Base-by-base conservation (phyloP, 2,797 vertebrate species). In the Acrocephalus scirpaceus region DNA sequence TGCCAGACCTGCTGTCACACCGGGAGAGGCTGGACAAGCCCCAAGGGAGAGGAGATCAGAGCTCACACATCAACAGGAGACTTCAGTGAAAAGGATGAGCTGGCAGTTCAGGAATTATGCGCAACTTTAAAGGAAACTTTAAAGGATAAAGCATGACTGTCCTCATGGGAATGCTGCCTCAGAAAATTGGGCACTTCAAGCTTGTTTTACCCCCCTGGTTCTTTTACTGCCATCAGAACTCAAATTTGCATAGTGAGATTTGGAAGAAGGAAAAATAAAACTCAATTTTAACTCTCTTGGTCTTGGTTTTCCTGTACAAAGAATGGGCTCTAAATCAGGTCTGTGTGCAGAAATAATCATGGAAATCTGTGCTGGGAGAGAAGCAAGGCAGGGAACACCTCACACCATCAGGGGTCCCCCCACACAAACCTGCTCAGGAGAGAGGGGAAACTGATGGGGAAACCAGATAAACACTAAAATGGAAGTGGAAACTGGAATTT, bases 101-200 rank as follows among this genome's bases (percentile, higher is more conserved):
- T 50, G 72, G 77, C 11, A 73, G 58, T 19, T 72, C 4, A 74
- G 2, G 4, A 38, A 47, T 27, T 48, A 51, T 1, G 25, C 27
- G 20, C 2, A 73, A 3, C 20, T 86, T 75, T 56, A 56, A 78
- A 89, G 81, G 30, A 82, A 93, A 54, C 4, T 34, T 36, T 36
- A 9, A 36, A 0, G 0, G 86, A 53, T 79, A 87, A 91, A 92
- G 64, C 7, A 50, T 0, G 0, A 57, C 9, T 69, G 83, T 5
- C 58, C n/a, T 69, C 58, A 11, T 0, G 3, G 65, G 72, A 91
- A 53, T 1, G 17, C 18, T 1, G 23, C 61, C 73, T 54, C 66
- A 32, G 60, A 56, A 82, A 84, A 48, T 18, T 0, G 1, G 6
- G 16, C 36, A 25, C 47, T 34, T 90, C 54, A 22, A 77, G 73